Evolutionary conservation across 1,140 invertebrate genomes (phyloP).

Genomic region (Megalopta genalis): DNA sequence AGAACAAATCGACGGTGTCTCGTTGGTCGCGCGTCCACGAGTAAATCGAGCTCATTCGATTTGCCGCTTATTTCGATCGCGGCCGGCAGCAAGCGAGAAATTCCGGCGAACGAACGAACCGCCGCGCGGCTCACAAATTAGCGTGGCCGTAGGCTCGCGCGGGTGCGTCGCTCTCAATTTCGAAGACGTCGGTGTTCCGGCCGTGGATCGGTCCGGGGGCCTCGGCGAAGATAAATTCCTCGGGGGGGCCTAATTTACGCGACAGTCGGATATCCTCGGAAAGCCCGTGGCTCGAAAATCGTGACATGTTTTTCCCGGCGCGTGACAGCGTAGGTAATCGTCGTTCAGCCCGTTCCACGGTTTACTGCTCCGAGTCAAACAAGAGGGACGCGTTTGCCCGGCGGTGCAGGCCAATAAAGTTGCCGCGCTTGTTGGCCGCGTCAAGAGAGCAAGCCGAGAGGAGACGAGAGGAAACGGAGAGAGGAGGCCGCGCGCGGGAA

Average conservation of each 20-base stretch:
- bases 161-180: background rate
- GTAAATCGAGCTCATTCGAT: no score
- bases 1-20: no score
- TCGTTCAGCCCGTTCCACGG: slow-evolving; percentile 28
- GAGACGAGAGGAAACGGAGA: no score
- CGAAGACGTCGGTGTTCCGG: background rate
- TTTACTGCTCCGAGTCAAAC: slow-evolving; percentile 56
- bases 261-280: slow-evolving; percentile 31
- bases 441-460: background rate
- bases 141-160: no score
- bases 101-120: no score
- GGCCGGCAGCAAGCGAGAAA: no score
- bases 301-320: slow-evolving; percentile 59
- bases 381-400: slow-evolving; percentile 40
- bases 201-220: no score
- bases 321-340: slow-evolving; percentile 56
- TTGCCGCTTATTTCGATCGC: no score
- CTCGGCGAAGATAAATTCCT: slow-evolving; percentile 34
- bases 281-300: slow-evolving; percentile 41
- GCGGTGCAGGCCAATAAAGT: slow-evolving; percentile 57
- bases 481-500: no score
- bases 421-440: slow-evolving; percentile 16
- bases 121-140: no score
- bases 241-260: slow-evolving; percentile 52
- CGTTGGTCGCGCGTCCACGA: no score